A percentile compares a stretch with the other conserved stretches of the same genome.
phyloP scores from a whole-genome alignment of 1,140 invertebrate genomes.

The Pogonognathellus flavescens region DNA sequence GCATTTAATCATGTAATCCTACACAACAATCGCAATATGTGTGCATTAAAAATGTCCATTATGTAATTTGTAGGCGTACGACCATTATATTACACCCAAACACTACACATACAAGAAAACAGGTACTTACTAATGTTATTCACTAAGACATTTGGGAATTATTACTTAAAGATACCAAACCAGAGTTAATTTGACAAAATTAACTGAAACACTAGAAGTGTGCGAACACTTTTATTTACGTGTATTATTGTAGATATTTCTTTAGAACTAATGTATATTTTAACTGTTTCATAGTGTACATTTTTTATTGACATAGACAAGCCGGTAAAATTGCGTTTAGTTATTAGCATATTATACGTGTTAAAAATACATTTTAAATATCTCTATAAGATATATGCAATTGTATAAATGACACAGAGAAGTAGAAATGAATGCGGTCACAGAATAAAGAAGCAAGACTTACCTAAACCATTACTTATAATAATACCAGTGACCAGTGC shows the following conservation, averaged over 20 bases:
- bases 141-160: not conserved
- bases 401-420: not conserved
- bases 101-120: not conserved
- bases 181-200: not conserved
- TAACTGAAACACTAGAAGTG: constrained; percentile 8
- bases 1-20: too few species aligned
- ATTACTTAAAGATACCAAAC: constrained; percentile 26
- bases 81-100: too few species aligned
- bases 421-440: constrained; percentile 15
- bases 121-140: constrained; percentile 17
- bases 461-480: not conserved
- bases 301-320: not conserved
- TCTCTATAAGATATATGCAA: not conserved
- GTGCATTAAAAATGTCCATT: too few species aligned
- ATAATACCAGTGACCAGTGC: constrained; percentile 15
- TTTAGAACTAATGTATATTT: constrained; percentile 29
- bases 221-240: not conserved
- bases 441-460: constrained; percentile 33
- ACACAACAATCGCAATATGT: too few species aligned
- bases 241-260: constrained; percentile 34
- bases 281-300: constrained; percentile 20
- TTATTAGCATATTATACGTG: not conserved
- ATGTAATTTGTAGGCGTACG: too few species aligned
- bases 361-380: not conserved
- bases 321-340: not conserved